These are phyloP conservation scores for Xenotilapia leptura DNA, from an alignment of 2,113 vertebrate genomes.

Conservation along the genomic window DNA sequence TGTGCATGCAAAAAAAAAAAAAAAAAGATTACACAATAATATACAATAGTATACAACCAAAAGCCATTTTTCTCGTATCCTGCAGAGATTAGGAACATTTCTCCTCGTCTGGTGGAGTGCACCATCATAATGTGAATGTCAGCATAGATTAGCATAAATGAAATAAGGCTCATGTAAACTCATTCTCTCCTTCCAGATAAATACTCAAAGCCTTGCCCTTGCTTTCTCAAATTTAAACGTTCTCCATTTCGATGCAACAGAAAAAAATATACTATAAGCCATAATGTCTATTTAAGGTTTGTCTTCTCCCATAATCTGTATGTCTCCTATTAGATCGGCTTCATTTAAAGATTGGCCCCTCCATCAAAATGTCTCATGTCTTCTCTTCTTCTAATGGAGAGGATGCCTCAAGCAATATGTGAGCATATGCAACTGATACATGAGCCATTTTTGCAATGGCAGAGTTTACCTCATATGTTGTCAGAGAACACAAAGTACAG, in stretches of 20 bases:
- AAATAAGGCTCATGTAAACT: background rate
- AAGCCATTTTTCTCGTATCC: background rate
- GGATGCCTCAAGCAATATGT: background rate
- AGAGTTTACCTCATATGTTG: background rate
- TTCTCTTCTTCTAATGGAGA: background rate
- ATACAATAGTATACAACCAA: background rate
- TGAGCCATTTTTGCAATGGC: background rate
- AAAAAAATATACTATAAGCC: background rate
- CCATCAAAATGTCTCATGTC: background rate
- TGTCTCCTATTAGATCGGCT: background rate
- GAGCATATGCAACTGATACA: background rate
- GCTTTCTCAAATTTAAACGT: background rate
- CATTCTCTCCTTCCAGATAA: background rate
- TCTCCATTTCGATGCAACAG: background rate
- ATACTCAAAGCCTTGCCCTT: background rate
- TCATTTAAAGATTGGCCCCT: background rate
- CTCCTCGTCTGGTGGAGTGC: background rate
- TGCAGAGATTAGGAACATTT: background rate
- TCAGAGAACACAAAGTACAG: background rate
- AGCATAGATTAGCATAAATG: constrained; percentile 7
- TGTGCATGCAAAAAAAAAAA: background rate
- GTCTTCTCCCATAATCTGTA: background rate
- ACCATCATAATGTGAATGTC: constrained; percentile 4
- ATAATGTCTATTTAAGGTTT: background rate
- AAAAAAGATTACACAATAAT: background rate